phyloP scores from a whole-genome alignment of 2,888 invertebrate genomes.

The Chymomyza caudatula region DNA sequence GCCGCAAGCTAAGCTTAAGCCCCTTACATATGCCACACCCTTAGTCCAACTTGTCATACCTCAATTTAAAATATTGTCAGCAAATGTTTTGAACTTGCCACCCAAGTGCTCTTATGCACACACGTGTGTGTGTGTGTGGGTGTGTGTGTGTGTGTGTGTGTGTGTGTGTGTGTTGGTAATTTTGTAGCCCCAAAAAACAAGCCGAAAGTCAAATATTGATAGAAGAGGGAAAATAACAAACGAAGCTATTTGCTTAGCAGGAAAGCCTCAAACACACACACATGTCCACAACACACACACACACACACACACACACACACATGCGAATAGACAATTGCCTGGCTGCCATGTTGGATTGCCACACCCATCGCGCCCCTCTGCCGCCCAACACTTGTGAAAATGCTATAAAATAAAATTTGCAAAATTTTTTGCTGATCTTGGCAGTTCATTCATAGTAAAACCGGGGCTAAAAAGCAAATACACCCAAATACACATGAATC shows the following conservation, averaged over 20 bases:
- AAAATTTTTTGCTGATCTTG: conserved; percentile 74
- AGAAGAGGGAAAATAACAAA: conserved; percentile 64
- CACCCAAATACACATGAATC: conserved; percentile 5
- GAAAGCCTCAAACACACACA: conserved; percentile 21
- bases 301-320: conserved; percentile 1
- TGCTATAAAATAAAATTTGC: conserved; percentile 72
- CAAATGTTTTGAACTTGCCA: conserved; percentile 26
- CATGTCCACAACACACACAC: neutral
- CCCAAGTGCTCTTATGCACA: too few relatives aligned
- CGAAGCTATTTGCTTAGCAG: conserved; percentile 63
- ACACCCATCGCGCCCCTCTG: neutral
- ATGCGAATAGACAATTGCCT: neutral
- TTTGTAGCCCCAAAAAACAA: conserved; percentile 64
- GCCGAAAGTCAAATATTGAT: conserved; percentile 69
- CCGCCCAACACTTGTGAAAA: conserved; percentile 58
- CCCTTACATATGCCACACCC: neutral
- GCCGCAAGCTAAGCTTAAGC: neutral
- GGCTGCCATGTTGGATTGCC: neutral
- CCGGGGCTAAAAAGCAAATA: conserved; percentile 62
- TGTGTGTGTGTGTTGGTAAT: conserved; percentile 43
- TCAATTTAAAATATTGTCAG: conserved; percentile 49
- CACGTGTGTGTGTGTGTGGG: neutral
- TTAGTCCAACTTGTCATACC: conserved; percentile 7
- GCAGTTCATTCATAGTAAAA: conserved; percentile 51
- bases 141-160: conserved; percentile 1